Evolutionary conservation across 2,113 vertebrate species (phyloP).

Genomic region (Meles meles): DNA sequence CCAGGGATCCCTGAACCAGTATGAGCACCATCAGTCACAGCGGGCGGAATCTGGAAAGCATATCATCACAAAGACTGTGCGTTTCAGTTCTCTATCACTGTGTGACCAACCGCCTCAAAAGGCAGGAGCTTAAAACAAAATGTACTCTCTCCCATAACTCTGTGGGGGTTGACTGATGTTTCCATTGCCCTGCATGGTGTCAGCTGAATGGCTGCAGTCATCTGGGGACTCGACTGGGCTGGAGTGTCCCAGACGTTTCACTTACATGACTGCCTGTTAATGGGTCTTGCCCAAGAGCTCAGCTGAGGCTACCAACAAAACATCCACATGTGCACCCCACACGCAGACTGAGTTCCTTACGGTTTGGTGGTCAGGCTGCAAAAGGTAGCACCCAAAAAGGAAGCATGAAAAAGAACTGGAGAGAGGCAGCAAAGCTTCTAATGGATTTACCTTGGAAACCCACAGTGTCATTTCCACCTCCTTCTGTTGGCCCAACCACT

Average conservation of each 20-base stretch:
- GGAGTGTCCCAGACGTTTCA: background rate
- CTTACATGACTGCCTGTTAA: background rate
- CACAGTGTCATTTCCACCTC: background rate
- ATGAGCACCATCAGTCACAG: background rate
- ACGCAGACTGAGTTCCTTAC: background rate
- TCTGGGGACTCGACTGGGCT: background rate
- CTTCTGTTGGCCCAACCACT: background rate
- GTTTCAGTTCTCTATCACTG: no score
- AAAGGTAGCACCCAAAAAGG: background rate
- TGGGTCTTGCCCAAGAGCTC: background rate
- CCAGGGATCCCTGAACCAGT: background rate
- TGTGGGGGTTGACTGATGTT: background rate
- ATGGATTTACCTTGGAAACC: background rate
- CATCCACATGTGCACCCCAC: background rate
- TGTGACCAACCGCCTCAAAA: background rate
- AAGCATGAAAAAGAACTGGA: background rate
- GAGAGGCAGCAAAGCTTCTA: background rate
- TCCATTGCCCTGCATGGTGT: background rate
- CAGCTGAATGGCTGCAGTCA: background rate
- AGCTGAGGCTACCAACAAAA: background rate
- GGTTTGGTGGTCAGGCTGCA: background rate
- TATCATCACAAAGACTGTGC: background rate
- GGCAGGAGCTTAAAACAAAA: background rate
- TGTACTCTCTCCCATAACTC: background rate
- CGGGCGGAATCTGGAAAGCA: background rate